Conservation (phyloP, 2,113 vertebrate species). For the Mustela lutreola region DNA sequence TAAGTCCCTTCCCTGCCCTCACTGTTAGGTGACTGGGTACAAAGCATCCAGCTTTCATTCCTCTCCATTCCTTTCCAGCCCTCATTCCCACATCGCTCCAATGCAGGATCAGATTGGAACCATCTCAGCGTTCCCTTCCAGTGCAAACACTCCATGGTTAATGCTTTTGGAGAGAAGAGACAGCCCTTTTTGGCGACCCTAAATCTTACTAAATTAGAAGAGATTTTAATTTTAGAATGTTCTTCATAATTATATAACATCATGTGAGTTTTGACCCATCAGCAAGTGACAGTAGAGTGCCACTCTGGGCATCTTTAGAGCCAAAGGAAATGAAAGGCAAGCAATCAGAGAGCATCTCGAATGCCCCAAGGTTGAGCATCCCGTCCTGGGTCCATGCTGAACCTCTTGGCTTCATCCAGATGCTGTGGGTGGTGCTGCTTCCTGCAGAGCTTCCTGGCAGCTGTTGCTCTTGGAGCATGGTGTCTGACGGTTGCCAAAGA, state of each 20-base stretch:
- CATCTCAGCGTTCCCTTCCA: neutral
- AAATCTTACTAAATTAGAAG: neutral
- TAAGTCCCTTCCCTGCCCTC: neutral
- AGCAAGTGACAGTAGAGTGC: neutral
- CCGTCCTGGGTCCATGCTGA: neutral
- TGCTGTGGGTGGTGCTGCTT: constrained; percentile 44
- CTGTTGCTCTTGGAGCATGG: constrained; percentile 25
- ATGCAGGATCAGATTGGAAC: neutral
- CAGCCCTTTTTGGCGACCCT: neutral
- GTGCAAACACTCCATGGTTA: neutral
- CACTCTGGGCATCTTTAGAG: neutral
- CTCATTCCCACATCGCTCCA: rapidly evolving
- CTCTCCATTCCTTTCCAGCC: neutral
- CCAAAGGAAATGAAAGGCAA: neutral
- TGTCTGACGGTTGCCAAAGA: constrained; percentile 56
- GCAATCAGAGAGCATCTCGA: neutral
- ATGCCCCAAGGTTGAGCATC: neutral
- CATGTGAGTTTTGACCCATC: neutral
- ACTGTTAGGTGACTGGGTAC: neutral
- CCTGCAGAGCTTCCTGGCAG: constrained; percentile 57
- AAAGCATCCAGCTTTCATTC: neutral
- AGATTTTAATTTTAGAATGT: constrained; percentile 5
- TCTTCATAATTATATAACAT: neutral
- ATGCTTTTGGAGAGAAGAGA: neutral
- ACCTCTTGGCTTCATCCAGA: constrained; percentile 7